Conservation (phyloP, 2,888 invertebrate species). For the Palloptera scutellata region DNA sequence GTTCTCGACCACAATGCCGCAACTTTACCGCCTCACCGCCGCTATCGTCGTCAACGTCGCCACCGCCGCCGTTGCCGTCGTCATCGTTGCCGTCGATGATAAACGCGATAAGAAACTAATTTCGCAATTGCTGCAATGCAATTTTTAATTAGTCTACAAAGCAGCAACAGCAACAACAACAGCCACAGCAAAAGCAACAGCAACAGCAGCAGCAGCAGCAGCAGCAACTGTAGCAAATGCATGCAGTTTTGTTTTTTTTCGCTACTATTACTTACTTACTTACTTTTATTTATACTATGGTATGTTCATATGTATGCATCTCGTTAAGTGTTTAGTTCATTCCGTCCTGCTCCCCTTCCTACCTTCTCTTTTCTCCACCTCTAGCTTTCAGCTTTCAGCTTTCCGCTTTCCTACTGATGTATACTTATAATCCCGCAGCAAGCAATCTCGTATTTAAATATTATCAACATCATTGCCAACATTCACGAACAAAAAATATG, state of each 20-base stretch:
- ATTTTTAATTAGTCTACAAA: conserved; percentile 54
- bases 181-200: too few relatives aligned
- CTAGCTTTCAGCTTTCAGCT: too few relatives aligned
- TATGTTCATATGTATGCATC: conserved; percentile 22
- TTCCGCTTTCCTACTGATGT: too few relatives aligned
- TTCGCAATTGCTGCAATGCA: conserved; percentile 55
- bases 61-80: conserved; percentile 22
- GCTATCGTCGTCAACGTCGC: conserved; percentile 11
- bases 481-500: too few relatives aligned
- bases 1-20: conserved; percentile 21
- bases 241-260: too few relatives aligned
- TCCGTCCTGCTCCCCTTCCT: neutral
- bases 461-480: too few relatives aligned
- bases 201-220: conserved; percentile 23
- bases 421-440: too few relatives aligned
- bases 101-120: conserved; percentile 59
- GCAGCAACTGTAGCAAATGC: too few relatives aligned
- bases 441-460: too few relatives aligned
- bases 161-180: conserved; percentile 18
- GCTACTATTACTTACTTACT: too few relatives aligned
- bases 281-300: too few relatives aligned
- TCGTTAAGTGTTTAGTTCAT: conserved; percentile 10
- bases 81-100: conserved; percentile 53
- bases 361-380: too few relatives aligned
- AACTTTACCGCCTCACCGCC: conserved; percentile 8